Evolutionary conservation across 2,113 vertebrate species (phyloP).

Genomic region (Cygnus atratus): DNA sequence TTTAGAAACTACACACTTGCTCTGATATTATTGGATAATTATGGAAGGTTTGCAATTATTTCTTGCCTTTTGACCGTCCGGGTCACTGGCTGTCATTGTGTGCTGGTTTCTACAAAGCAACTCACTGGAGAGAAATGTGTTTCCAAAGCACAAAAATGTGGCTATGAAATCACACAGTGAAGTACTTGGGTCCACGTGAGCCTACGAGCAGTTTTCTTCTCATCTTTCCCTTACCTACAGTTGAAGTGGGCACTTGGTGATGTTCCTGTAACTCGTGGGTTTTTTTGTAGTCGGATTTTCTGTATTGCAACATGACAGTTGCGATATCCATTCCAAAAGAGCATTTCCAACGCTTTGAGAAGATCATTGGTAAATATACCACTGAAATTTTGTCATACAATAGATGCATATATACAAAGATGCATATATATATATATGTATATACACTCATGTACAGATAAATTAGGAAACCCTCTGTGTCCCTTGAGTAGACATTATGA

Average conservation of each 20-base stretch:
- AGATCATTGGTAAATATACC: background rate
- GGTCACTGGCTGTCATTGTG: background rate
- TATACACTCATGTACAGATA: background rate
- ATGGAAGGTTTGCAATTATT: background rate
- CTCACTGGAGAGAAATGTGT: background rate
- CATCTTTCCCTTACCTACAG: background rate
- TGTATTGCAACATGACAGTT: background rate
- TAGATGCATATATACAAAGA: background rate
- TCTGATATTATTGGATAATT: background rate
- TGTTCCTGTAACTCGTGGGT: background rate
- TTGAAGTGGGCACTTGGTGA: background rate
- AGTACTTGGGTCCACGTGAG: background rate
- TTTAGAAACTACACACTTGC: background rate
- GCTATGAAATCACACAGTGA: background rate
- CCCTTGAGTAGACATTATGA: background rate
- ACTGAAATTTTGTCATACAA: background rate
- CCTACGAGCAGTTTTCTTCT: background rate
- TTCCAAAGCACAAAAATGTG: background rate
- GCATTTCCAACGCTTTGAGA: background rate
- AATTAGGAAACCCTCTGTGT: background rate
- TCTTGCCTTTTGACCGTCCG: background rate
- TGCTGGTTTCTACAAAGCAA: background rate
- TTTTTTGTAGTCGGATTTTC: background rate
- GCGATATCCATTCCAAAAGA: background rate
- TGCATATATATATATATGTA: background rate